These are phyloP conservation scores for Harpalus rubripes DNA, from an alignment of 2,888 invertebrate species.

Conservation along the genomic window DNA sequence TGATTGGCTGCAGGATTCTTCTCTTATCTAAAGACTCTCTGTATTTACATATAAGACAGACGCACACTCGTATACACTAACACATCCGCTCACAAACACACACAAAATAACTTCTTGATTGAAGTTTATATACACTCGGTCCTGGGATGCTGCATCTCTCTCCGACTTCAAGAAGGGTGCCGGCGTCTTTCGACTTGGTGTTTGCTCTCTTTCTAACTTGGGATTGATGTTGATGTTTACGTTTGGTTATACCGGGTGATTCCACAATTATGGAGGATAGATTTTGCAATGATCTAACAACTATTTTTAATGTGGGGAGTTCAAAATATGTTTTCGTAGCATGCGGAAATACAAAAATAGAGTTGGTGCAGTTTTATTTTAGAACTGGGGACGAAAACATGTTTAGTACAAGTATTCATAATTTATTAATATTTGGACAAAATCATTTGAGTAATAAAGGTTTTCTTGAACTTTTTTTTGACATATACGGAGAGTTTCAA, in stretches of 20 bases:
- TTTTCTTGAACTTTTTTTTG: no score
- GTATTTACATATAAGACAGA: conserved; percentile 65
- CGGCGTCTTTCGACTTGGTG: conserved; percentile 15
- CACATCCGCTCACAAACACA: conserved; percentile 46
- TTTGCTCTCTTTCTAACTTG: conserved; percentile 22
- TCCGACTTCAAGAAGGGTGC: not conserved
- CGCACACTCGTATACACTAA: conserved; percentile 56
- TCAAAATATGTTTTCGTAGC: not conserved
- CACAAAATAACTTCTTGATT: conserved; percentile 67
- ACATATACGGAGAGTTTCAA: no score
- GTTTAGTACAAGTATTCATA: not conserved
- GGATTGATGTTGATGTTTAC: conserved; percentile 44
- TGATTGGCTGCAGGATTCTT: conserved; percentile 67
- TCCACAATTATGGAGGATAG: not conserved
- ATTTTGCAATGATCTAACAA: not conserved
- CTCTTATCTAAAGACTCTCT: conserved; percentile 66
- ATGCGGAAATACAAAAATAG: not conserved
- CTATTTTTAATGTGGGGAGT: not conserved
- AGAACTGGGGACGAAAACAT: not conserved
- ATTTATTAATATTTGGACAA: no score
- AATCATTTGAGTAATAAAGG: no score
- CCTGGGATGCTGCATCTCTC: not conserved
- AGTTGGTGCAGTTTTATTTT: not conserved
- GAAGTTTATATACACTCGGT: conserved; percentile 64
- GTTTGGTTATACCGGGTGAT: conserved; percentile 28